Base-by-base conservation (phyloP, 2,888 invertebrate genomes). In the Anthrax anthrax region DNA sequence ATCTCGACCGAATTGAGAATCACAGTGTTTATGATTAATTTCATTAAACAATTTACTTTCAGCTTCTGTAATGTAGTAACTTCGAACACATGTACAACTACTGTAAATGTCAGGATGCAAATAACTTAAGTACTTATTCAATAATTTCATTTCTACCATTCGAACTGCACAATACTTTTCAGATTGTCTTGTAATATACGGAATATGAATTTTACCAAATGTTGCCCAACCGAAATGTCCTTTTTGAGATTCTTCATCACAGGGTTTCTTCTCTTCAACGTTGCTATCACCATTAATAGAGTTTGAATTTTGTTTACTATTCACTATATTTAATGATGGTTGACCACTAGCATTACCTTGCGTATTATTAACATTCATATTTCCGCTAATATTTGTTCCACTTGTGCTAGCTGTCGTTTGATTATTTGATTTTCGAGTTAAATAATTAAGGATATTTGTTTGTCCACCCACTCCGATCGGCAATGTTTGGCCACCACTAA, bases 141-240 rank as follows among this genome's bases (percentile, higher is more conserved):
- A 74, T 41, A 92, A 74, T 67, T 92, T 92, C 59, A 81, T 77
- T 67, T 95, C 95, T 19, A 94, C 85, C 80, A 95, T 91, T 46
- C 91, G 77, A 44, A 95, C 92, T n/a, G 92, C 86, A 62, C 90
- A 88, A 65, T 87, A 94, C 63, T 84, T 84, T 62, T 88, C 88
- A 17, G 80, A 76, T 44, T 80, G 77, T 18, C 95, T 76, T 60
- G 83, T 81, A 54, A 95, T 86, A 65, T 85, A 92, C 2, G 95
- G 95, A 61, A 95, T 85, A 65, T 82, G 80, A 56, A 78, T 79
- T 59, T 84, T 84, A 51, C 88, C 90, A 43, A 94, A 78, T 57
- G 81, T 81, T 50, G 84, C 82, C 94, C 94, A 95, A 44, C 91
- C 91, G 65, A 94, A 95, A 59, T 85, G 79, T 37, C 85, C 84